Evolutionary conservation across 1,140 invertebrate genomes (phyloP), one percentile per base, ranked within the genome.

Genomic region (Psilanteris sp.): DNA sequence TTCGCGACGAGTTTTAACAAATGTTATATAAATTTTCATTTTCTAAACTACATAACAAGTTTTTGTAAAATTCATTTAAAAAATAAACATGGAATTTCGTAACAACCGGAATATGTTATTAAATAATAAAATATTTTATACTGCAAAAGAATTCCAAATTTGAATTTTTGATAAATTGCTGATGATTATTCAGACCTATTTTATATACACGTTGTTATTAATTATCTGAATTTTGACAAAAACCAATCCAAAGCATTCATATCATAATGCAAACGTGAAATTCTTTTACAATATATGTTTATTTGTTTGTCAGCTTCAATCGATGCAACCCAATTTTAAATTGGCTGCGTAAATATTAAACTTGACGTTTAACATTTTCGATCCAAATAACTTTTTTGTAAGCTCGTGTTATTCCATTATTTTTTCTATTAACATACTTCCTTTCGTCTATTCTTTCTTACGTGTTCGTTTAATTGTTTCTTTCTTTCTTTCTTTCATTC

Each of bases 41-140:
- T 55, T 76, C 43, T 52, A 44, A 81, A 79, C 77, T 83, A 85
- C 57, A 81, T 83, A 84, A 84, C 83, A 84, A 82, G 67, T 81
- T 77, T 50, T 72, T 55, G 76, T 79, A 79, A 43, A 80, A 50
- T 79, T 55, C 36, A 24, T 57, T 39, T 31, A 64, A 9, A 75
- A 48, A 80, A 80, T 78, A 75, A 82, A 82, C 70, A 78, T 27
- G 64, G 44, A 67, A 81, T n/a, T 76, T 72, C 31, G 46, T 70
- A 81, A 82, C 76, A 81, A 80, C 73, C 77, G 74, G 46, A 44
- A 80, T 76, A 79, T n/a, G n/a, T 71, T 76, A 54, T 61, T 26
- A 26, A 26, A 20, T 10, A 50, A 36, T 14, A 32, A 34, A 50
- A 9, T 27, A 27, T 4, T 26, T 0, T 13, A 1, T 20, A 39